These are phyloP conservation scores for Pseudochirops corinnae DNA, from an alignment of 2,797 vertebrate genomes.

Conservation along the genomic window DNA sequence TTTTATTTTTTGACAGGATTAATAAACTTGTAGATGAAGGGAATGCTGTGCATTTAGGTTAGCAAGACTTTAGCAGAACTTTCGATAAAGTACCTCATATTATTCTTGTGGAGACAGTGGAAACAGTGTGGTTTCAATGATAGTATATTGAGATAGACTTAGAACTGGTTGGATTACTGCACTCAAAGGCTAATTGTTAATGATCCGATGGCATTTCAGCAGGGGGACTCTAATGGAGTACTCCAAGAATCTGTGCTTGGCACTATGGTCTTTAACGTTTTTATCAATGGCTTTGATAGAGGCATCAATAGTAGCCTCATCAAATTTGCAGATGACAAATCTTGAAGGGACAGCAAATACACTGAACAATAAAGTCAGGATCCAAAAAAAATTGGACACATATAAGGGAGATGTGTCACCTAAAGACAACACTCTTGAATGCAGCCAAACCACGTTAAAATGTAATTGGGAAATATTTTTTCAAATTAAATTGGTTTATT, in stretches of 20 bases:
- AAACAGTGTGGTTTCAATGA: not conserved
- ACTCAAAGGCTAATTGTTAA: not conserved
- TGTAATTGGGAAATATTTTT: not conserved
- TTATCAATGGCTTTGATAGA: not conserved
- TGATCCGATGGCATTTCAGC: not conserved
- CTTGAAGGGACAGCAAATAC: not conserved
- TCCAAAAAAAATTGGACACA: not conserved
- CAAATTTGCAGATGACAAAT: not conserved
- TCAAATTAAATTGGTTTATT: no score
- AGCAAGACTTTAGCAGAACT: not conserved
- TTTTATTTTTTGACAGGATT: not conserved
- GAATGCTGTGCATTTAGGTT: not conserved
- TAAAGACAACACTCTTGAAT: not conserved
- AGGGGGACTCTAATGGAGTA: not conserved
- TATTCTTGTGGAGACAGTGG: not conserved
- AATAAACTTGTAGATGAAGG: not conserved
- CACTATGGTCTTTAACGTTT: not conserved
- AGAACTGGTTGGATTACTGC: not conserved
- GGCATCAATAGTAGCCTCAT: not conserved
- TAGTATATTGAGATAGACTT: not conserved
- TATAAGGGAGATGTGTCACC: not conserved
- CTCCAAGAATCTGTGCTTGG: not conserved
- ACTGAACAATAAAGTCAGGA: not conserved
- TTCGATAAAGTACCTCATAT: not conserved
- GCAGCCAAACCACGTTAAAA: not conserved